Evolutionary conservation across 2,113 vertebrate genomes (phyloP), one percentile per base, ranked within the genome.

Genomic region (Cichladusa arquata): DNA sequence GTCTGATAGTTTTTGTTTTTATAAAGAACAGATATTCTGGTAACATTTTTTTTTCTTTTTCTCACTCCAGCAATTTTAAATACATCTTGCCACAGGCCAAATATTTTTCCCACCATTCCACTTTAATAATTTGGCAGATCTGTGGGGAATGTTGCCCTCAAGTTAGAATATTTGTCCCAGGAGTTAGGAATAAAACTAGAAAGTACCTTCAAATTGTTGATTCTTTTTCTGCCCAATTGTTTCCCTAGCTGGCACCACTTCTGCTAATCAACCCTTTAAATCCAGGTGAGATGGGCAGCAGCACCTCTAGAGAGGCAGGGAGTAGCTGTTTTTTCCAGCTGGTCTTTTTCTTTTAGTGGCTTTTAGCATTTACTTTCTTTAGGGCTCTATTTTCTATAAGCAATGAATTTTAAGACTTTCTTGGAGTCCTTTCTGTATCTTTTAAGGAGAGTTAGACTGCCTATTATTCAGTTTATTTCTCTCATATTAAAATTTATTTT

Each of bases 301-400:
- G 0, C 1, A 4, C 12, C 0, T 8, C 2, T 58, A 1, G 6
- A 14, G 7, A 2, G 4, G 0, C 0, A 7, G 19, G 12, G 6
- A 22, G 8, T 3, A 15, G 40, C 0, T 66, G 9, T 0, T 1
- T n/a, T 36, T 5, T 62, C 13, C 38, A 7, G 1, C 2, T 56
- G 11, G 2, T 5, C 0, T 28, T 44, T 16, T 57, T 23, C 0
- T 1, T 57, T 50, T 36, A 25, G 4, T 73, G 24, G 3, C 12
- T 53, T 61, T 11, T 40, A 33, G 1, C 4, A 51, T 22, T 33
- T 14, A 0, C n/a, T 58, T 4, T 5, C 0, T 50, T 72, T 8
- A 24, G 3, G 6, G 0, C 5, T 56, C 6, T 25, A 1, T 51
- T 64, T 86, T 34, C 12, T 88, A 1, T 1, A 3, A 23, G 5